phyloP scores from a whole-genome alignment of 2,888 invertebrate genomes.

The Anarsia innoxiella region DNA sequence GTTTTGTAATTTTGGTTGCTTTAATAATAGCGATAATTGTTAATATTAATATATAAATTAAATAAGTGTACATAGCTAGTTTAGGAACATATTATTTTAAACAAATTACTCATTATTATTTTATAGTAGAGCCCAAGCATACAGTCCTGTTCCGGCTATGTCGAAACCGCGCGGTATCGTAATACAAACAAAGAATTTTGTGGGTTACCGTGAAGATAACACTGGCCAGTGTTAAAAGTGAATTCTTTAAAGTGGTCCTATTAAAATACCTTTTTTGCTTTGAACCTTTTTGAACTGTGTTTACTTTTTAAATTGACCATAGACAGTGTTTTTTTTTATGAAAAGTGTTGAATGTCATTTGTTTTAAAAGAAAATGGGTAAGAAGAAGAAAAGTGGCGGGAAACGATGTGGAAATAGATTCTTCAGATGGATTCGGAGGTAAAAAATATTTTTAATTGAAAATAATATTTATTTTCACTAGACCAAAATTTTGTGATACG shows the following conservation, averaged over 20 bases:
- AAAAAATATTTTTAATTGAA: too few relatives aligned
- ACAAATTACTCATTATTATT: too few relatives aligned
- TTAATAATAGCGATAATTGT: too few relatives aligned
- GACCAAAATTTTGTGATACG: too few relatives aligned
- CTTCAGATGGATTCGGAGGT: slow-evolving; percentile 70
- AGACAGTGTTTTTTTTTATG: slow-evolving; percentile 16
- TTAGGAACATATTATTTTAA: too few relatives aligned
- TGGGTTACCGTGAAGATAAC: slow-evolving; percentile 25
- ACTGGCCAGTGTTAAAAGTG: slow-evolving; percentile 30
- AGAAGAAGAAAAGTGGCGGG: slow-evolving; percentile 62
- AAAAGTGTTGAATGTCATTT: slow-evolving; percentile 36
- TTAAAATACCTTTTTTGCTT: background rate
- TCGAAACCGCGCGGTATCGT: slow-evolving; percentile 28
- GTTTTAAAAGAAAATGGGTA: slow-evolving; percentile 48
- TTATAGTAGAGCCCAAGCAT: slow-evolving; percentile 42
- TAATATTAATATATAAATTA: too few relatives aligned
- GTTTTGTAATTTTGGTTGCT: slow-evolving; percentile 7
- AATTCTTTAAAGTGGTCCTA: slow-evolving; percentile 21
- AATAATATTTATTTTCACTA: too few relatives aligned
- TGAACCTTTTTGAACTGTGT: slow-evolving; percentile 22
- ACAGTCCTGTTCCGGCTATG: slow-evolving; percentile 54
- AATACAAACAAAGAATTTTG: slow-evolving; percentile 30
- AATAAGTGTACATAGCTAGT: too few relatives aligned
- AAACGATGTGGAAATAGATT: slow-evolving; percentile 60
- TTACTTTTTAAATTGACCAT: slow-evolving; percentile 14